These are phyloP conservation scores for Stenurella melanura DNA, from an alignment of 2,888 invertebrate genomes.

Conservation along the genomic window DNA sequence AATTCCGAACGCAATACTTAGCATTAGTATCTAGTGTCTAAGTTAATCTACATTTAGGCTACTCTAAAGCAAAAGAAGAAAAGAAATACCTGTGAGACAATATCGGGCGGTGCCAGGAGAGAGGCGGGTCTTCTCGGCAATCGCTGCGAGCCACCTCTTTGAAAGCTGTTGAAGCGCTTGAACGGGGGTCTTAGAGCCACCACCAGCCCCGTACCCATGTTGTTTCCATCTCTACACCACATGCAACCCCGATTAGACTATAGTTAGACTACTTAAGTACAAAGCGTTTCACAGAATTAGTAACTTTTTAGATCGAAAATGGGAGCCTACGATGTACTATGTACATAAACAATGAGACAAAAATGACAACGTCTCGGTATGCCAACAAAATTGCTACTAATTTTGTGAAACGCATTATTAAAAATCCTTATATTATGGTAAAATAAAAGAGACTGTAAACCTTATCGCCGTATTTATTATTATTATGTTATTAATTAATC, in stretches of 20 bases:
- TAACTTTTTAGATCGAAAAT: background rate
- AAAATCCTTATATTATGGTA: slow-evolving; percentile 27
- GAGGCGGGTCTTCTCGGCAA: slow-evolving; percentile 65
- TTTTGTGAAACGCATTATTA: slow-evolving; percentile 21
- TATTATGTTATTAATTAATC: background rate
- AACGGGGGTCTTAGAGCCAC: slow-evolving; percentile 71
- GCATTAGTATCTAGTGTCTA: background rate
- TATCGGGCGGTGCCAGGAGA: slow-evolving; percentile 50
- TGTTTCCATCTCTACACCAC: slow-evolving; percentile 70
- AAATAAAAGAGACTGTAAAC: background rate
- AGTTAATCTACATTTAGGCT: slow-evolving; percentile 5
- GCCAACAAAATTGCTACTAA: background rate
- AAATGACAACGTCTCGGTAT: too few species aligned
- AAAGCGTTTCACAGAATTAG: slow-evolving; percentile 5
- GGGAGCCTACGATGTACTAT: too few species aligned
- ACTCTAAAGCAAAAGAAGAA: slow-evolving; percentile 16
- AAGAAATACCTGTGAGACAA: slow-evolving; percentile 63
- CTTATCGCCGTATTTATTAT: background rate
- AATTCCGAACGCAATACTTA: too few species aligned
- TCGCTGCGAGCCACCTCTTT: slow-evolving; percentile 68
- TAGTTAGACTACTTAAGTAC: slow-evolving; percentile 24
- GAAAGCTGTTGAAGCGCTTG: slow-evolving; percentile 71
- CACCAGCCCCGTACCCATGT: slow-evolving; percentile 69
- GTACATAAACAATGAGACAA: too few species aligned
- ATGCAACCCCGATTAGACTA: slow-evolving; percentile 58